Percentiles rank a stretch among this genome's conserved stretches.
Conservation (phyloP, 2,888 invertebrate species). For the Diadegma fenestrale region DNA sequence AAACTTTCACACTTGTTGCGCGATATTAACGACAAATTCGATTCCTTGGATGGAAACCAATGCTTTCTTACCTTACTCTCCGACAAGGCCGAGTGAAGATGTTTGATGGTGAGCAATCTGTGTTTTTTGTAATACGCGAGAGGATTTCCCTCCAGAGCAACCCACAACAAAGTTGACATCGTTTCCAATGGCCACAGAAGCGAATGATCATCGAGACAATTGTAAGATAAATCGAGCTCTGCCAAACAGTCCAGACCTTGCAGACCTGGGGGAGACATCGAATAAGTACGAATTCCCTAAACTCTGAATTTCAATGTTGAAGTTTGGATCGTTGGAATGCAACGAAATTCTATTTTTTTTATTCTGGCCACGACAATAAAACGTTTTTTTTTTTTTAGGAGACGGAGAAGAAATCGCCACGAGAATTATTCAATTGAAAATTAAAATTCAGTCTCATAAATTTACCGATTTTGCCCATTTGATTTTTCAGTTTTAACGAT, state of each 20-base stretch:
- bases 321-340: too few relatives aligned
- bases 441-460: too few relatives aligned
- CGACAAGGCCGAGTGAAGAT: conserved; percentile 86
- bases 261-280: conserved; percentile 81
- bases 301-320: not conserved
- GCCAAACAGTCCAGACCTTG: conserved; percentile 86
- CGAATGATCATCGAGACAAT: conserved; percentile 88
- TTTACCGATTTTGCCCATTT: too few relatives aligned
- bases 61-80: conserved; percentile 83
- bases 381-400: too few relatives aligned
- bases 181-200: conserved; percentile 86
- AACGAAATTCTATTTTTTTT: too few relatives aligned
- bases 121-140: conserved; percentile 88
- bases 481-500: too few relatives aligned
- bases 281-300: not conserved
- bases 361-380: too few relatives aligned
- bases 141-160: conserved; percentile 88
- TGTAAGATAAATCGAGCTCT: conserved; percentile 88
- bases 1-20: too few relatives aligned
- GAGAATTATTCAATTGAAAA: too few relatives aligned
- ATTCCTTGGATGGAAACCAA: not conserved
- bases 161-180: conserved; percentile 86
- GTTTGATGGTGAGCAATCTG: conserved; percentile 86
- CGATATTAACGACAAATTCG: too few relatives aligned
- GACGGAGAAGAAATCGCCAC: too few relatives aligned